These are phyloP conservation scores for Ephestia elutella DNA, from an alignment of 1,140 invertebrate species.

Conservation along the genomic window DNA sequence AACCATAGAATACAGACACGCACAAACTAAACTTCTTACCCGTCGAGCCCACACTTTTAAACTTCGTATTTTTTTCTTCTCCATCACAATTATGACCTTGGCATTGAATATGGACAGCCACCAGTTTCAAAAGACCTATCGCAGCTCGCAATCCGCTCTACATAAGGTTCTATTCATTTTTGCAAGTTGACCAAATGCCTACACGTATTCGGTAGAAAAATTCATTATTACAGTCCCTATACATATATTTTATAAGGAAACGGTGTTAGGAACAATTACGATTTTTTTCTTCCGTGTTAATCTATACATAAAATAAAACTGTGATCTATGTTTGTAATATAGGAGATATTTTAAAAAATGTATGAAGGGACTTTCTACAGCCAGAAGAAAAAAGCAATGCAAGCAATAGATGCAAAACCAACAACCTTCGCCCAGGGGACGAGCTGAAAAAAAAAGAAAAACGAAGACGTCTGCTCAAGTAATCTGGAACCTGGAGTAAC, in stretches of 20 bases:
- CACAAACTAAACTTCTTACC: slow-evolving; percentile 24
- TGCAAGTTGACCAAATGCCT: not conserved
- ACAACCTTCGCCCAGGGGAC: too few species aligned
- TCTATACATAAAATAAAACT: too few species aligned
- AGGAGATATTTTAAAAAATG: too few species aligned
- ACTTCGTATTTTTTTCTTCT: slow-evolving; percentile 16
- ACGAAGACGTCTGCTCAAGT: too few species aligned
- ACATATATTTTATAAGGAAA: not conserved
- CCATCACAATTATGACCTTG: slow-evolving; percentile 17
- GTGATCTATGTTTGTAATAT: too few species aligned
- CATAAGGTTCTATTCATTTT: not conserved
- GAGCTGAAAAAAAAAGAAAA: too few species aligned
- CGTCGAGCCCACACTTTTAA: slow-evolving; percentile 18
- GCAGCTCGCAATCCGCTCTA: not conserved
- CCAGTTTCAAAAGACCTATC: not conserved
- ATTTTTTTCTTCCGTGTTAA: not conserved
- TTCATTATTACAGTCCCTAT: not conserved
- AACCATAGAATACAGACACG: slow-evolving; percentile 4
- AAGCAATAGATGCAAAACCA: too few species aligned
- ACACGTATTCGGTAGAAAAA: not conserved
- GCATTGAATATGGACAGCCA: slow-evolving; percentile 12
- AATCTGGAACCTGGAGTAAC: too few species aligned
- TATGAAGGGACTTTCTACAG: too few species aligned
- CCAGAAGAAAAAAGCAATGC: too few species aligned
- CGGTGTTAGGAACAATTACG: not conserved